A percentile compares a stretch with the other conserved stretches of the same genome.
These are phyloP conservation scores for Ips nitidus DNA, from an alignment of 1,140 invertebrate species.

Conservation along the genomic window DNA sequence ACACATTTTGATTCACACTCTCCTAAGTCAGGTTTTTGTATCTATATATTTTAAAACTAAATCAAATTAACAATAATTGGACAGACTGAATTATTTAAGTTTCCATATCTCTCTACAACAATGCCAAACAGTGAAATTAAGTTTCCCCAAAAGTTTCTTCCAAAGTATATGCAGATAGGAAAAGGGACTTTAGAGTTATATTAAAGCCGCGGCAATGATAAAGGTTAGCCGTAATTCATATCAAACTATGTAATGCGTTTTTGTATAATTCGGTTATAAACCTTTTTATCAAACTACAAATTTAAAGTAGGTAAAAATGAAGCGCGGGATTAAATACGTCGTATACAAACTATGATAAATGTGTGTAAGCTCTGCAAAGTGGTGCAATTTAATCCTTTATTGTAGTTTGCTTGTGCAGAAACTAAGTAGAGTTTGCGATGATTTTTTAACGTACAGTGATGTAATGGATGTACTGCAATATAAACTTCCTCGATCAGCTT, in stretches of 20 bases:
- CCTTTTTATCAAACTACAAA: not conserved
- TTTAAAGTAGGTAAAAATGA: not conserved
- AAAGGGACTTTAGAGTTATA: not conserved
- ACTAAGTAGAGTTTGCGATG: slow-evolving; percentile 41
- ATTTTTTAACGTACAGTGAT: slow-evolving; percentile 14
- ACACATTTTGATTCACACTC: too few relatives aligned
- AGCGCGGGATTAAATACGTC: too few relatives aligned
- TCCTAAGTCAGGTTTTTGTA: too few relatives aligned
- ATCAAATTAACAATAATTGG: too few relatives aligned
- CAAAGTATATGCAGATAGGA: too few relatives aligned
- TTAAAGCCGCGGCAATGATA: not conserved
- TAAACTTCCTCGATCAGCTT: slow-evolving; percentile 38
- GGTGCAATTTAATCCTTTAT: slow-evolving; percentile 44
- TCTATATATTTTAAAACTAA: too few relatives aligned
- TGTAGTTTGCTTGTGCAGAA: slow-evolving; percentile 46
- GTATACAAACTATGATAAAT: too few relatives aligned
- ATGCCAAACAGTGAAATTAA: too few relatives aligned
- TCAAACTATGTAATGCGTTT: not conserved
- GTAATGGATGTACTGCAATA: slow-evolving; percentile 29
- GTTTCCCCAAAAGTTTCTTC: too few relatives aligned
- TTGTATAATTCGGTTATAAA: not conserved
- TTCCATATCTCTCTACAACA: too few relatives aligned
- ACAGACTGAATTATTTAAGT: too few relatives aligned
- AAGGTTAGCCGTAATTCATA: not conserved
- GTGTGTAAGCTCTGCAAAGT: slow-evolving; percentile 42